phyloP scores from a whole-genome alignment of 2,797 vertebrate genomes.

The Sebastes reedi region DNA sequence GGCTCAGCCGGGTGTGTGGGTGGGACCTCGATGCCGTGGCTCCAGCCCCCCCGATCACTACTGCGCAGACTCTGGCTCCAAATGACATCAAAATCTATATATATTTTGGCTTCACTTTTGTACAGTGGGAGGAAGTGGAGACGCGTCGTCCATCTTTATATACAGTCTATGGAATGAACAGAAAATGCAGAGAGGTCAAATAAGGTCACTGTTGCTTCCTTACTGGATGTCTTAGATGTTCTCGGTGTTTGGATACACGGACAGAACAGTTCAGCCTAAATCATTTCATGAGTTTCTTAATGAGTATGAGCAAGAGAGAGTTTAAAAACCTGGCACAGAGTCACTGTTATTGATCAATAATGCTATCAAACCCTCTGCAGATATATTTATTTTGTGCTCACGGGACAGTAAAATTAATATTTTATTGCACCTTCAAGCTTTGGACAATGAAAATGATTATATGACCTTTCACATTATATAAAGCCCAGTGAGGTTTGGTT shows the following conservation, averaged over 20 bases:
- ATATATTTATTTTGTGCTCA: constrained; percentile 46
- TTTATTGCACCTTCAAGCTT: constrained; percentile 53
- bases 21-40: no score
- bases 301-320: constrained; percentile 6
- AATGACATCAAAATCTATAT: no score
- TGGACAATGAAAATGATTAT: constrained; percentile 43
- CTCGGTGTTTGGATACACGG: not conserved
- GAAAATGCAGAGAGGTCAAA: not conserved
- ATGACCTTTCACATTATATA: constrained; percentile 31
- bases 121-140: no score
- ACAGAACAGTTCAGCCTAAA: not conserved
- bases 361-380: constrained; percentile 48
- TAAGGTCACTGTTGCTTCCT: not conserved
- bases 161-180: not conserved
- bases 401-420: constrained; percentile 51
- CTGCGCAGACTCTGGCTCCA: no score
- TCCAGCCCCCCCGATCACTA: no score
- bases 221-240: not conserved
- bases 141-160: no score
- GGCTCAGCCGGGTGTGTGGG: no score
- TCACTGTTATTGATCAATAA: constrained; percentile 58
- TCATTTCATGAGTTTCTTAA: constrained; percentile 37
- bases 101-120: no score
- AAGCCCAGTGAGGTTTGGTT: constrained; percentile 33
- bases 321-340: constrained; percentile 18